Evolutionary conservation across 92 coral and sea anemone species (phyloP).

Genomic region (Palythoa caribaeorum): DNA sequence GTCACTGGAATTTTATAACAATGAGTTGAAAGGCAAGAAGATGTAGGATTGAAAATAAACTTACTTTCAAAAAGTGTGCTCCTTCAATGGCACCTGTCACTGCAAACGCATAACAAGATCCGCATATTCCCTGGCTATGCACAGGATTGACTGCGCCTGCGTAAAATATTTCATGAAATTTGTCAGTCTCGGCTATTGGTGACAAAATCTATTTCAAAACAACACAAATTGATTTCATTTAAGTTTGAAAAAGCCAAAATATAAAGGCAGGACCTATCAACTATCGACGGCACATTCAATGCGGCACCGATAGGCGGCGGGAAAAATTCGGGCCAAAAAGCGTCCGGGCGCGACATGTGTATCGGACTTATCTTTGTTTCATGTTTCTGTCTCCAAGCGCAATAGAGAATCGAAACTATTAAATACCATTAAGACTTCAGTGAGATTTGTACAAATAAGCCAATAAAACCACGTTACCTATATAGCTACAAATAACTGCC

Average conservation of each 20-base stretch:
- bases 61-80: conserved; percentile 87
- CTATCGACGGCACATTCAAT: neutral
- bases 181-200: neutral
- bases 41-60: neutral
- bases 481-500: too few relatives aligned
- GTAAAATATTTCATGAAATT: neutral
- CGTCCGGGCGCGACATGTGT: neutral
- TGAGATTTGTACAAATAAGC: too few relatives aligned
- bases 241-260: neutral
- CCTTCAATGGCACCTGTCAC: conserved; percentile 99
- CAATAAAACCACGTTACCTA: too few relatives aligned
- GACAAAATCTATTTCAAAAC: neutral
- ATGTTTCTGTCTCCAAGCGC: too few relatives aligned
- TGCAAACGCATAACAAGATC: conserved; percentile 97
- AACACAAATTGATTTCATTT: too few relatives aligned
- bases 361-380: too few relatives aligned
- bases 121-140: conserved; percentile 96
- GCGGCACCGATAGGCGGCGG: neutral
- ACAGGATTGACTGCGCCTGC: conserved; percentile 94
- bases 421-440: too few relatives aligned
- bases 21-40: neutral
- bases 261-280: neutral
- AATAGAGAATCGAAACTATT: too few relatives aligned
- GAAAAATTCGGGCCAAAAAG: neutral
- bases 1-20: neutral